Evolutionary conservation across 1,140 invertebrate genomes (phyloP).

Genomic region (Nilaparvata lugens): DNA sequence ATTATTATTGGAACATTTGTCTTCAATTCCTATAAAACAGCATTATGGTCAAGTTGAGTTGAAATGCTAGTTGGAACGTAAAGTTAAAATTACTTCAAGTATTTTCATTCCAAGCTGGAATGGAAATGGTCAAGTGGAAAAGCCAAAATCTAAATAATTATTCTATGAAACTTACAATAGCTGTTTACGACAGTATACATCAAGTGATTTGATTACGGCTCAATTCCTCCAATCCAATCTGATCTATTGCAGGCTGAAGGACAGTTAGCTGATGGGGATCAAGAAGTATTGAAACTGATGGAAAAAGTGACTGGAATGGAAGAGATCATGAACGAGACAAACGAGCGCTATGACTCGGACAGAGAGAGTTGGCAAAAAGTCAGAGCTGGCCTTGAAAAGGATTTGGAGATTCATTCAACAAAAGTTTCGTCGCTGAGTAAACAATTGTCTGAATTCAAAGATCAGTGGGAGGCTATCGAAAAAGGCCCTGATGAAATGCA

Average conservation of each 20-base stretch:
- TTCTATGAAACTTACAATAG: too few relatives aligned
- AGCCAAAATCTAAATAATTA: too few relatives aligned
- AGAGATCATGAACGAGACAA: conserved; percentile 17
- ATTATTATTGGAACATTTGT: too few relatives aligned
- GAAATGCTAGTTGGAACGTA: too few relatives aligned
- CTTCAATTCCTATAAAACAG: too few relatives aligned
- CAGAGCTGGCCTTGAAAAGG: conserved; percentile 17
- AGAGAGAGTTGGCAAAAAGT: conserved; percentile 19
- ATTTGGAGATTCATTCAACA: conserved; percentile 14
- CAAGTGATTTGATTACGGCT: too few relatives aligned
- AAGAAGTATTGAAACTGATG: conserved; percentile 14
- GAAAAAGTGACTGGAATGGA: conserved; percentile 15
- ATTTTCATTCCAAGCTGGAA: too few relatives aligned
- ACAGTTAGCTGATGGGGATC: neutral
- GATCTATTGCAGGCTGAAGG: neutral
- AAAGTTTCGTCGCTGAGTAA: conserved; percentile 13
- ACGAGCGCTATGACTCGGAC: conserved; percentile 22
- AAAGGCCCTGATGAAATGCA: conserved; percentile 21
- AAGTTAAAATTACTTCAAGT: too few relatives aligned
- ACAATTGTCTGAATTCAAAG: conserved; percentile 15
- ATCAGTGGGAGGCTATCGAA: conserved; percentile 16
- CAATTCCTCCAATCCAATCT: too few relatives aligned
- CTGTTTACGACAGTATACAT: too few relatives aligned
- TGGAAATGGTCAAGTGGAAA: too few relatives aligned
- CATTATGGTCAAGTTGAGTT: too few relatives aligned